phyloP scores from a whole-genome alignment of 1,140 invertebrate genomes.

The Doryteuthis pealeii region DNA sequence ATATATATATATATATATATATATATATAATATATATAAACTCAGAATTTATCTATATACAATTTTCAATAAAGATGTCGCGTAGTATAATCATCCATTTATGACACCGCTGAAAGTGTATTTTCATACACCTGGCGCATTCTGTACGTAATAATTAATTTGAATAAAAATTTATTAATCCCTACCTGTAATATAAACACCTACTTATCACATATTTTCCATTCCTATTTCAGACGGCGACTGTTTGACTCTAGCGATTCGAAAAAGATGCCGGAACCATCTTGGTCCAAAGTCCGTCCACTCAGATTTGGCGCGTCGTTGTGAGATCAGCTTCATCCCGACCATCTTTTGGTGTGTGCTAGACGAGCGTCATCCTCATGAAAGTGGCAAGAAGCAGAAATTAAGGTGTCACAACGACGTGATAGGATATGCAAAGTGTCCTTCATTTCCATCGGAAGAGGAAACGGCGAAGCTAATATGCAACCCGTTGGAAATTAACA shows the following conservation, averaged over 20 bases:
- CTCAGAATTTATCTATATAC: no score
- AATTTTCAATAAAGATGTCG: no score
- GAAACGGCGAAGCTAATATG: conserved; percentile 60
- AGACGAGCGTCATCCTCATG: conserved; percentile 20
- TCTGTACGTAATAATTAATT: no score
- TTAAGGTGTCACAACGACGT: conserved; percentile 52
- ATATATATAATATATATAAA: no score
- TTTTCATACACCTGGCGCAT: no score
- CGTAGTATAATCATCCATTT: no score
- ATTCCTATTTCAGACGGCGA: conserved; percentile 31
- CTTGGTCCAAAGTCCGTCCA: conserved; percentile 41
- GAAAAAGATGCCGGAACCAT: conserved; percentile 57
- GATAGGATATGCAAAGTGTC: conserved; percentile 57
- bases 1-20: no score
- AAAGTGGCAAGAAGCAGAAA: conserved; percentile 31
- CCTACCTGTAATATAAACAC: no score
- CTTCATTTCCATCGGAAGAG: conserved; percentile 52
- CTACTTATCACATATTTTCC: no score
- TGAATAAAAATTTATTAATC: no score
- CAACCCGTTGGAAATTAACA: conserved; percentile 62
- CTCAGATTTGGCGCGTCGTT: conserved; percentile 54
- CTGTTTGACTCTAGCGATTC: conserved; percentile 55
- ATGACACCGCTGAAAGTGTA: no score
- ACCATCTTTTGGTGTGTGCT: conserved; percentile 39
- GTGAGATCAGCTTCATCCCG: conserved; percentile 63